Percentiles rank a stretch among this genome's conserved stretches.
Evolutionary conservation across 2,888 invertebrate species (phyloP).

Genomic region (Trachelus tabidus): DNA sequence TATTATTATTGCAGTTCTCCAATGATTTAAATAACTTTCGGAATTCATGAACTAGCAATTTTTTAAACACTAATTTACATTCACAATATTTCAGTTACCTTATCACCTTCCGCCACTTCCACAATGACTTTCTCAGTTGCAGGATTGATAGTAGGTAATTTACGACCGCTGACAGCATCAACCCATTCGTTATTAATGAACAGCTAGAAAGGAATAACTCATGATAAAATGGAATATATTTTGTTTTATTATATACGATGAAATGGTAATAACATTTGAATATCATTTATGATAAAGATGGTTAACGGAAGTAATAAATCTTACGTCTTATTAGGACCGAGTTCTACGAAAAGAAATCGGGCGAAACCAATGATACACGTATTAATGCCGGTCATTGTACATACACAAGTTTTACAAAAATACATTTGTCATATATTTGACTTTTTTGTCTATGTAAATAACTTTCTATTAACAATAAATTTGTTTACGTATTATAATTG

Average conservation of each 20-base stretch:
- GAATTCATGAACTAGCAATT: background rate
- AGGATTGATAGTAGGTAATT: conserved; percentile 72
- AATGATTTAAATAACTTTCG: background rate
- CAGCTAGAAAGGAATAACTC: conserved; percentile 36
- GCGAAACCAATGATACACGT: too few species aligned
- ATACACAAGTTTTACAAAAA: too few species aligned
- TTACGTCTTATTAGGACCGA: too few species aligned
- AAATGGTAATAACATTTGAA: background rate
- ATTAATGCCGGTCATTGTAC: too few species aligned
- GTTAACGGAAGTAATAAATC: background rate
- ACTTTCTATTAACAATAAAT: too few species aligned
- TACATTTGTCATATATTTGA: too few species aligned
- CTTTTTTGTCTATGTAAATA: too few species aligned
- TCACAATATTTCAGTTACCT: conserved; percentile 49
- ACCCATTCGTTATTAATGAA: conserved; percentile 61
- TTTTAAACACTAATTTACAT: background rate
- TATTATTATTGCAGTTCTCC: background rate
- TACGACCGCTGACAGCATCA: conserved; percentile 71
- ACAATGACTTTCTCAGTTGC: conserved; percentile 67
- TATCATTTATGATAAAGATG: background rate
- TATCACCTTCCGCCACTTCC: conserved; percentile 70
- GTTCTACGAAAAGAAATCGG: too few species aligned
- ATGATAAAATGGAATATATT: background rate
- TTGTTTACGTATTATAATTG: too few species aligned
- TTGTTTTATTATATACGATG: background rate